phyloP scores from a whole-genome alignment of 2,888 invertebrate species.

The Xylophagus ater region DNA sequence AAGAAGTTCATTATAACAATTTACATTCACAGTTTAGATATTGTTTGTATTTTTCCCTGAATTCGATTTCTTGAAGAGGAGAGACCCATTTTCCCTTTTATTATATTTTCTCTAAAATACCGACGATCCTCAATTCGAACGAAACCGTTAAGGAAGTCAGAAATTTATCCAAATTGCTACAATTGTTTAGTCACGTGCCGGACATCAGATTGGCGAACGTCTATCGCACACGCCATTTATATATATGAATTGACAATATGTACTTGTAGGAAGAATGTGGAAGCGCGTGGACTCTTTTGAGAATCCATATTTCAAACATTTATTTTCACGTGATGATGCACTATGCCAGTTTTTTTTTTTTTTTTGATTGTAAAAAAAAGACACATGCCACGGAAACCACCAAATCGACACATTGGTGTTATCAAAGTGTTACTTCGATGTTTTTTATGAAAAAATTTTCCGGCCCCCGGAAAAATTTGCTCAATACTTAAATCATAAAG shows the following conservation, averaged over 20 bases:
- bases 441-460: too few species aligned
- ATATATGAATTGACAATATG: constrained; percentile 8
- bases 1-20: too few species aligned
- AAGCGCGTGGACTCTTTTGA: neutral
- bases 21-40: too few species aligned
- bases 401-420: constrained; percentile 12
- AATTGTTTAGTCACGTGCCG: constrained; percentile 33
- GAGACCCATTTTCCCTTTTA: too few species aligned
- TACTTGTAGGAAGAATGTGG: neutral
- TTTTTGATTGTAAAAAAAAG: neutral
- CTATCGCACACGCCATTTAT: constrained; percentile 12
- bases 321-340: too few species aligned
- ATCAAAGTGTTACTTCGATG: constrained; percentile 1
- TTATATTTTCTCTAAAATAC: too few species aligned
- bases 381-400: constrained; percentile 17
- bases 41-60: too few species aligned
- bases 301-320: neutral
- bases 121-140: neutral
- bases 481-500: too few species aligned
- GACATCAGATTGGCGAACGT: constrained; percentile 24
- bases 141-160: constrained; percentile 17
- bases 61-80: too few species aligned
- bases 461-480: too few species aligned
- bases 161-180: constrained; percentile 27
- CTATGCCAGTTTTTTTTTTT: neutral